Evolutionary conservation across 1,140 invertebrate genomes (phyloP).

Genomic region (Oncopodura yosiiana): DNA sequence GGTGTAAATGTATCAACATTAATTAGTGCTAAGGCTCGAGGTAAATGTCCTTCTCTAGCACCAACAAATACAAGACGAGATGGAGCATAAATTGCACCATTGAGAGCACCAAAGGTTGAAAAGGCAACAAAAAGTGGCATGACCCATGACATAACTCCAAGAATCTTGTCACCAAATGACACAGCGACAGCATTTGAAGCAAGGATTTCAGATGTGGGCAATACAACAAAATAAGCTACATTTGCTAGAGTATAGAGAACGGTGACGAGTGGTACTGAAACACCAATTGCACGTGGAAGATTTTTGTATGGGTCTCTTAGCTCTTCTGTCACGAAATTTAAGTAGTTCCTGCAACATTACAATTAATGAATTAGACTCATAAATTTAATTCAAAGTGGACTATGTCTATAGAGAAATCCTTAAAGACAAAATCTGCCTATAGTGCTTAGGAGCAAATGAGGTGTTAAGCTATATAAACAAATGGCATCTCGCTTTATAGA

Average conservation of each 20-base stretch:
- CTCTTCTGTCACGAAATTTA: slow-evolving; percentile 97
- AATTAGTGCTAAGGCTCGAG: slow-evolving; percentile 69
- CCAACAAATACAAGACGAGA: slow-evolving; percentile 83
- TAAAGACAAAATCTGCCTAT: no score
- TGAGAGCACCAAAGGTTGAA: slow-evolving; percentile 66
- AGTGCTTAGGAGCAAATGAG: no score
- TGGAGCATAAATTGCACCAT: slow-evolving; percentile 77
- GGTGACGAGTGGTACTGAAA: slow-evolving; percentile 84
- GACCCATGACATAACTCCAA: slow-evolving; percentile 62
- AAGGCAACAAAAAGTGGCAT: slow-evolving; percentile 72
- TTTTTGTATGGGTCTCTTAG: slow-evolving; percentile 86
- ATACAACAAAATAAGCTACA: slow-evolving; percentile 82
- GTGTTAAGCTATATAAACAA: no score
- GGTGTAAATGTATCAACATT: slow-evolving; percentile 72
- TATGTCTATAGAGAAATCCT: no score
- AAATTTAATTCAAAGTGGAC: slow-evolving; percentile 8
- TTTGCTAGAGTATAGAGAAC: slow-evolving; percentile 86
- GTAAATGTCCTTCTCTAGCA: slow-evolving; percentile 80
- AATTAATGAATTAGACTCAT: slow-evolving; percentile 15
- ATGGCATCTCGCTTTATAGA: no score
- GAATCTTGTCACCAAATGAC: slow-evolving; percentile 65
- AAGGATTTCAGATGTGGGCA: slow-evolving; percentile 69
- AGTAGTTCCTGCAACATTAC: slow-evolving; percentile 62
- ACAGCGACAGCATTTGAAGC: slow-evolving; percentile 87
- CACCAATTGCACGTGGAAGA: slow-evolving; percentile 84